These are phyloP conservation scores for Limosa lapponica DNA, from an alignment of 2,797 vertebrate species.

Conservation along the genomic window DNA sequence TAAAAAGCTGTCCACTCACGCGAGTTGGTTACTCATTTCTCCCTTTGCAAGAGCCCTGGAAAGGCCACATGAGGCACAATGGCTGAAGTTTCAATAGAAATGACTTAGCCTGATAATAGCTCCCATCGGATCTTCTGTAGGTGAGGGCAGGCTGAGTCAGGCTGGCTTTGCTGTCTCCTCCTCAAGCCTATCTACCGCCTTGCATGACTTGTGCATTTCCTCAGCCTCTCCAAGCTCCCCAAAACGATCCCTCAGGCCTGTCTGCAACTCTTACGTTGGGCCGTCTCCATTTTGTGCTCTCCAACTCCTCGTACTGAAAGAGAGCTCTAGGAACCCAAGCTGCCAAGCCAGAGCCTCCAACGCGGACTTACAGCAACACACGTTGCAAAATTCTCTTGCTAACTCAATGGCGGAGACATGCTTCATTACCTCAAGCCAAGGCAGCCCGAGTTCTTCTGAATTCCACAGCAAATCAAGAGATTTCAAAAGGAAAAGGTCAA, in stretches of 20 bases:
- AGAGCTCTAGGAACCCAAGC: neutral
- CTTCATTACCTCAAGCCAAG: neutral
- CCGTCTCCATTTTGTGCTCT: slow-evolving; percentile 9
- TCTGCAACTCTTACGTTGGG: neutral
- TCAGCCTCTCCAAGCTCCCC: neutral
- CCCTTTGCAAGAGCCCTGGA: neutral
- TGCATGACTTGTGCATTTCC: neutral
- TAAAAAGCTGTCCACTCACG: neutral
- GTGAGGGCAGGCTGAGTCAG: too few relatives aligned
- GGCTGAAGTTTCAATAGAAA: neutral
- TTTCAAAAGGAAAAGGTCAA: neutral
- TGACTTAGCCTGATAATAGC: neutral
- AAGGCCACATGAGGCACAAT: neutral
- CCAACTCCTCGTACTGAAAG: neutral
- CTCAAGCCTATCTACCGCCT: neutral
- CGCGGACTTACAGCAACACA: neutral
- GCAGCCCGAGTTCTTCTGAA: neutral
- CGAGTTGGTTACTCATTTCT: slow-evolving; percentile 20
- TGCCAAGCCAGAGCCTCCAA: neutral
- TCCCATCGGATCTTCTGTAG: neutral
- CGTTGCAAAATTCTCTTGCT: neutral
- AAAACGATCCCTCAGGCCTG: neutral
- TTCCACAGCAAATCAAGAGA: neutral
- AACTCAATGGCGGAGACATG: neutral
- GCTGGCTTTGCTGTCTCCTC: neutral